phyloP scores from a whole-genome alignment of 1,140 invertebrate genomes.

The Drosophila pseudoobscura region DNA sequence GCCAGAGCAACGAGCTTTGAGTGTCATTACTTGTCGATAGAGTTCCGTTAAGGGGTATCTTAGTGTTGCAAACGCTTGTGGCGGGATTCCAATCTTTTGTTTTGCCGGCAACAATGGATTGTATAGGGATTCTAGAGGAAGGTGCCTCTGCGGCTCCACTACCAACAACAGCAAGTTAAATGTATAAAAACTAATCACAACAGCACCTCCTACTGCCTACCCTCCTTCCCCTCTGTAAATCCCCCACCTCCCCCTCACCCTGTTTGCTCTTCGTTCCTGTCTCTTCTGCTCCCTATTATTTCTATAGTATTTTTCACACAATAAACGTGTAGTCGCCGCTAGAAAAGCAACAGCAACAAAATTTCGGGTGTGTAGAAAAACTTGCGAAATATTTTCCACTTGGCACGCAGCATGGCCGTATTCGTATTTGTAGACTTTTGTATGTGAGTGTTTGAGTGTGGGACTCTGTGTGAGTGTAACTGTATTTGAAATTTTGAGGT shows the following conservation, averaged over 20 bases:
- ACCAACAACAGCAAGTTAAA: constrained; percentile 68
- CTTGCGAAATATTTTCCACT: constrained; percentile 82
- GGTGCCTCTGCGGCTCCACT: constrained; percentile 15
- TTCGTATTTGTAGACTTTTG: no score
- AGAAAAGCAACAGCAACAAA: constrained; percentile 14
- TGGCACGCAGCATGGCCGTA: constrained; percentile 71
- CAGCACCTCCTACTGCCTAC: constrained; percentile 52
- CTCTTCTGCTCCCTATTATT: neutral
- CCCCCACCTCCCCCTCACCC: no score
- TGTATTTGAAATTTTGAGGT: constrained; percentile 69
- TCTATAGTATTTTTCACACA: constrained; percentile 71
- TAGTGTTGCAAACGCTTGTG: no score
- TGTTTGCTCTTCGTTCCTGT: neutral
- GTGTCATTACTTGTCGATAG: no score
- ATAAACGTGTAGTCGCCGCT: constrained; percentile 65
- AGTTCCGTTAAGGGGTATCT: no score
- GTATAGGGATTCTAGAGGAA: neutral
- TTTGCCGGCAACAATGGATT: constrained; percentile 67
- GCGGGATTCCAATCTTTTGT: constrained; percentile 31
- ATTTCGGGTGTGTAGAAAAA: constrained; percentile 54
- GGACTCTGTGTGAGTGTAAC: constrained; percentile 9
- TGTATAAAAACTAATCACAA: constrained; percentile 73
- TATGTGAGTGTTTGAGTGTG: no score
- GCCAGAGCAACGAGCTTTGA: neutral
- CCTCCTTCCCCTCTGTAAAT: constrained; percentile 6